These are phyloP conservation scores for Nesoenas mayeri DNA, from an alignment of 2,113 vertebrate species.

Conservation along the genomic window DNA sequence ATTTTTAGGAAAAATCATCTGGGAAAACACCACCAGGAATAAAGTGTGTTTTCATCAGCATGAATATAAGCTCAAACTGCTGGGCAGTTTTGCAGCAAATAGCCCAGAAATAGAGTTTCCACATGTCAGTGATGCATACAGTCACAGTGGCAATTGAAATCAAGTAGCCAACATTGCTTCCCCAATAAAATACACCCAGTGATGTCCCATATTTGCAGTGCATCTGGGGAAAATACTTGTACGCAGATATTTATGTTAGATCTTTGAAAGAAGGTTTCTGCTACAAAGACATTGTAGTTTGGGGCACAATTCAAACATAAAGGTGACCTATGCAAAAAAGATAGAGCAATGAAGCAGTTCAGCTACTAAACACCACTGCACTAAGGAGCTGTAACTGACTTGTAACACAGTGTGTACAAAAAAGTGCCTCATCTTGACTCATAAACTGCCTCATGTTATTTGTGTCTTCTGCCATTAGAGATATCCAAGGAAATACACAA, in stretches of 20 bases:
- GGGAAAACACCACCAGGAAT: background rate
- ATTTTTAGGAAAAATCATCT: background rate
- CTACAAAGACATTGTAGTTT: background rate
- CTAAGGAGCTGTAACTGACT: background rate
- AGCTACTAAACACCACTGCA: background rate
- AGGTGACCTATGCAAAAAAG: background rate
- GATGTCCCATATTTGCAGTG: background rate
- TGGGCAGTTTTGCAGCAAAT: background rate
- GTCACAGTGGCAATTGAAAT: background rate
- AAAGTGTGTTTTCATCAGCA: background rate
- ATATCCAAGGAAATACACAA: background rate
- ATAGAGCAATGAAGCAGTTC: background rate
- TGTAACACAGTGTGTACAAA: background rate
- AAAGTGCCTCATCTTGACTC: background rate
- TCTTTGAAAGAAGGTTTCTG: background rate
- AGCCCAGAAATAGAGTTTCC: background rate
- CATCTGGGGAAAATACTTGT: background rate
- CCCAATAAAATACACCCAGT: background rate
- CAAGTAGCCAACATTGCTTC: background rate
- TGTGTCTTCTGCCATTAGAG: background rate
- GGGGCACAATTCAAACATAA: background rate
- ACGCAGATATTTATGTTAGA: background rate
- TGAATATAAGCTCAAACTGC: background rate
- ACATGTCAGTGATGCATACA: background rate
- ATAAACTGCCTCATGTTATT: background rate